Evolutionary conservation across 2,888 invertebrate genomes (phyloP).

Genomic region (Drosophila putrida): DNA sequence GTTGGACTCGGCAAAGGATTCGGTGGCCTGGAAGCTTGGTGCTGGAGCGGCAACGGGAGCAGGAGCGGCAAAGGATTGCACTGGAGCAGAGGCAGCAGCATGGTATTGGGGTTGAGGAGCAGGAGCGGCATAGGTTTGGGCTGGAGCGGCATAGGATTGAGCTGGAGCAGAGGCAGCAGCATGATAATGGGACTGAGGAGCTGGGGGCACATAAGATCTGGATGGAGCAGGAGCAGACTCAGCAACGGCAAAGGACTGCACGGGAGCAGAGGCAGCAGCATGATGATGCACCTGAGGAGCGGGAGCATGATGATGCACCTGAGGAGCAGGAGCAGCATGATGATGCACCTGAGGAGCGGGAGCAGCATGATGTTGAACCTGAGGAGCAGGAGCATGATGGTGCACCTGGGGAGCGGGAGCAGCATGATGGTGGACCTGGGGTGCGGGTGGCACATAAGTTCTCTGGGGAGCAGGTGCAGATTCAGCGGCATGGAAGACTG

Average conservation of each 20-base stretch:
- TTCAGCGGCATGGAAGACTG: conserved; percentile 39
- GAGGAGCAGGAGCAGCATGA: conserved; percentile 45
- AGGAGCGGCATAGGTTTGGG: conserved; percentile 24
- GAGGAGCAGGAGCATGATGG: conserved; percentile 39
- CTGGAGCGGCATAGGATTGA: conserved; percentile 34
- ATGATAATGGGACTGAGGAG: conserved; percentile 29
- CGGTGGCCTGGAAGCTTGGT: conserved; percentile 23
- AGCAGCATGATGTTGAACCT: conserved; percentile 29
- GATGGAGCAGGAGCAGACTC: conserved; percentile 39
- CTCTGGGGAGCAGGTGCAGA: conserved; percentile 44
- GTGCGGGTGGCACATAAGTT: conserved; percentile 45
- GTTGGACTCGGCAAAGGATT: conserved; percentile 29
- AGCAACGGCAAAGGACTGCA: conserved; percentile 14
- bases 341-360: conserved; percentile 36
- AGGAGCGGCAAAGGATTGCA: conserved; percentile 33
- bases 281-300: conserved; percentile 25
- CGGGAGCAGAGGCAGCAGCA: conserved; percentile 30
- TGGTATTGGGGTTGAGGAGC: conserved; percentile 17
- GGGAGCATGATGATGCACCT: conserved; percentile 30
- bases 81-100: conserved; percentile 57
- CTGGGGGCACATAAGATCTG: conserved; percentile 49
- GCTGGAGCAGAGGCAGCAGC: conserved; percentile 45
- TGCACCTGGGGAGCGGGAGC: conserved; percentile 37
- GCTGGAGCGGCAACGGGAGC: conserved; percentile 35
- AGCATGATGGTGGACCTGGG: conserved; percentile 23